Conservation (phyloP, 2,113 vertebrate genomes). For the Panthera uncia region DNA sequence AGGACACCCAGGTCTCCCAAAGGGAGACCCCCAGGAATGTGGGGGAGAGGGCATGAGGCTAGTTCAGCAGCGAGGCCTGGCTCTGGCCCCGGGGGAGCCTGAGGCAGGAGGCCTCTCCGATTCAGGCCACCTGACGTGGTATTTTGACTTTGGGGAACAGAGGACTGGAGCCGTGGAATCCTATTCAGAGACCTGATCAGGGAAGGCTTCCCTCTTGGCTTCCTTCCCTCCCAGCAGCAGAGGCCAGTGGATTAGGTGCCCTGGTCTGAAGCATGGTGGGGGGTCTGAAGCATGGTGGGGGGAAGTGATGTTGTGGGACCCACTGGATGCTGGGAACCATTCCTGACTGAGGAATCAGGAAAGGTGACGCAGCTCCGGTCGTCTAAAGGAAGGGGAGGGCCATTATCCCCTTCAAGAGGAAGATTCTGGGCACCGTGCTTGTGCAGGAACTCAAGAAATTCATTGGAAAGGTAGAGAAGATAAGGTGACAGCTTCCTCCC, state of each 20-base stretch:
- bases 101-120: not conserved
- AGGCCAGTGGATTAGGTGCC: accelerated
- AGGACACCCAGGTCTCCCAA: not conserved
- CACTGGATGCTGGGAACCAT: not conserved
- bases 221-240: too few species aligned
- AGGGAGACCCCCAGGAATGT: too few species aligned
- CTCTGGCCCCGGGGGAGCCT: not conserved
- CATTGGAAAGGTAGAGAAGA: not conserved
- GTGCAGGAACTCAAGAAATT: not conserved
- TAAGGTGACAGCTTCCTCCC: not conserved
- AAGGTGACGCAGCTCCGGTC: accelerated
- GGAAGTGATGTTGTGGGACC: too few species aligned
- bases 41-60: too few species aligned
- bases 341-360: not conserved
- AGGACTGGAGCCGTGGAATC: accelerated
- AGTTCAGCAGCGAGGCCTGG: not conserved
- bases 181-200: not conserved
- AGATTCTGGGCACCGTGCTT: not conserved
- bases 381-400: accelerated
- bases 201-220: not conserved
- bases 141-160: not conserved
- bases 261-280: not conserved
- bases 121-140: accelerated
- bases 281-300: not conserved
- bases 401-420: not conserved